These are phyloP conservation scores for Drosophila nasuta DNA, from an alignment of 1,140 invertebrate genomes.

Conservation along the genomic window DNA sequence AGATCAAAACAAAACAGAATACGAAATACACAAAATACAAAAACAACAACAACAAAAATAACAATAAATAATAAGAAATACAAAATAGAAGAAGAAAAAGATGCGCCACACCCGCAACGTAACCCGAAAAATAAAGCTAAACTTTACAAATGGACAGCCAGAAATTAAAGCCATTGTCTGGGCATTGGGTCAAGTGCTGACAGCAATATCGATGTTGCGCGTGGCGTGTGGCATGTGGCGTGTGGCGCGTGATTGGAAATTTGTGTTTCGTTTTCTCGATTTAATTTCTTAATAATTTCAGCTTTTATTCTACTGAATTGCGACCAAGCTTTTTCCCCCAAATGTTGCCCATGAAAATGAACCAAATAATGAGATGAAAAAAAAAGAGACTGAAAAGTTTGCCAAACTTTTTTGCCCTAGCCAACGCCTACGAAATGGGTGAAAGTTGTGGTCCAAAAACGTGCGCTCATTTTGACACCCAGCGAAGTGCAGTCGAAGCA, in stretches of 20 bases:
- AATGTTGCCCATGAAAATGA: too few relatives aligned
- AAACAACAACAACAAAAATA: conserved; percentile 36
- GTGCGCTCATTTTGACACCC: conserved; percentile 76
- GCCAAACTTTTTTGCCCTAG: conserved; percentile 50
- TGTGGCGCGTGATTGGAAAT: conserved; percentile 63
- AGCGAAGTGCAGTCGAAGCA: conserved; percentile 49
- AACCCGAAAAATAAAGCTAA: conserved; percentile 36
- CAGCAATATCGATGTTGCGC: conserved; percentile 42
- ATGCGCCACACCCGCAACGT: conserved; percentile 77
- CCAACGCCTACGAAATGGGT: conserved; percentile 72
- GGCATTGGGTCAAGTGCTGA: conserved; percentile 80
- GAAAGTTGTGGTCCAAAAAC: conserved; percentile 67
- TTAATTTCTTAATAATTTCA: background rate
- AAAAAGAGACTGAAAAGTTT: conserved; percentile 2
- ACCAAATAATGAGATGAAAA: background rate
- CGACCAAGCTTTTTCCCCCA: too few relatives aligned
- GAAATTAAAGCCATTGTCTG: conserved; percentile 77
- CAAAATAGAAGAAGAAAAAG: conserved; percentile 61
- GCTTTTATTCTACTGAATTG: background rate
- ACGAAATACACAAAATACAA: conserved; percentile 45
- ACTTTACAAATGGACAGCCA: conserved; percentile 58
- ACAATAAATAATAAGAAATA: conserved; percentile 27
- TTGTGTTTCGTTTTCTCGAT: conserved; percentile 19
- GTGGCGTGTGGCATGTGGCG: conserved; percentile 62
- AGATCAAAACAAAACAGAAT: conserved; percentile 69